Conservation (phyloP, 2,888 invertebrate genomes). For the Amphipyra berbera region DNA sequence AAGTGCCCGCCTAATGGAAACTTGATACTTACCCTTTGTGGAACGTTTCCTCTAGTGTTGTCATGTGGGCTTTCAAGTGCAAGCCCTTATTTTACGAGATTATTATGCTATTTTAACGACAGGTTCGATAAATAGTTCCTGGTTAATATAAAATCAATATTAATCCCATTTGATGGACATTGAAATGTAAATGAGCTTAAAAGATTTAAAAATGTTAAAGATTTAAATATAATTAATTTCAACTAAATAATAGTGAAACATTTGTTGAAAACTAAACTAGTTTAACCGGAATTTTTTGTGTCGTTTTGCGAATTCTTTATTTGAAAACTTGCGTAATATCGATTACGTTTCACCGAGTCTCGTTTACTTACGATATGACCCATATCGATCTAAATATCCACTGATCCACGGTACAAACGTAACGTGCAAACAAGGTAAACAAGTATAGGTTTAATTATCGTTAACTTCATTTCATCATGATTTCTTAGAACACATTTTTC, state of each 20-base stretch:
- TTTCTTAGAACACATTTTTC: slow-evolving; percentile 33
- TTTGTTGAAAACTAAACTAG: slow-evolving; percentile 8
- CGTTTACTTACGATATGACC: slow-evolving; percentile 60
- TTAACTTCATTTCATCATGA: slow-evolving; percentile 40
- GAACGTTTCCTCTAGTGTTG: slow-evolving; percentile 63
- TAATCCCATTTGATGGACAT: slow-evolving; percentile 9
- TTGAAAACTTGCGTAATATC: slow-evolving; percentile 52
- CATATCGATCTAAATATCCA: slow-evolving; percentile 64
- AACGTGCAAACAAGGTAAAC: slow-evolving; percentile 60
- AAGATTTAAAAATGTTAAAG: neutral
- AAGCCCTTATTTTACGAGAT: slow-evolving; percentile 24
- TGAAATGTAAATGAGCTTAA: slow-evolving; percentile 16
- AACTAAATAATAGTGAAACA: too few relatives aligned
- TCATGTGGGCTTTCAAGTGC: slow-evolving; percentile 57
- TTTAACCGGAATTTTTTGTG: neutral
- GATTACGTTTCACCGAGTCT: slow-evolving; percentile 53
- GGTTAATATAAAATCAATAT: slow-evolving; percentile 16
- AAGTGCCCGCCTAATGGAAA: slow-evolving; percentile 63
- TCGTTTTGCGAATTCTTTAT: slow-evolving; percentile 16
- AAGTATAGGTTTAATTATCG: slow-evolving; percentile 36
- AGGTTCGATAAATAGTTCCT: neutral
- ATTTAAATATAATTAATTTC: too few relatives aligned
- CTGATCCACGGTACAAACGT: slow-evolving; percentile 61
- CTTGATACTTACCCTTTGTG: slow-evolving; percentile 69
- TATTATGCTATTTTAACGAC: slow-evolving; percentile 31